Percentiles rank a stretch among this genome's conserved stretches.
Evolutionary conservation across 2,797 vertebrate species (phyloP).

Genomic region (Phataginus tricuspis): DNA sequence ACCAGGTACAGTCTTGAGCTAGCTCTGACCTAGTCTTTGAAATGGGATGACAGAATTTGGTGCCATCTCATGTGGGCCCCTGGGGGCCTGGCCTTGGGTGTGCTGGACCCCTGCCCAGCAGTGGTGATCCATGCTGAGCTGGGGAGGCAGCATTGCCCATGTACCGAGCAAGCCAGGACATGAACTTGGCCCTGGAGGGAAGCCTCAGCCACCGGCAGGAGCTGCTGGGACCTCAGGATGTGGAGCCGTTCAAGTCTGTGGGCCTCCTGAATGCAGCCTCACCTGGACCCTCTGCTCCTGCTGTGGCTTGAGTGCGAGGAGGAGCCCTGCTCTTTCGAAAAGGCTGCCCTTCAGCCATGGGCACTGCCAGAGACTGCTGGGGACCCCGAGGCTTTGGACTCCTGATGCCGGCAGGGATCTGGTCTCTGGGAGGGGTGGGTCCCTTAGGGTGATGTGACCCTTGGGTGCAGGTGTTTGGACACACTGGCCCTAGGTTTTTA

Average conservation of each 20-base stretch:
- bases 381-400: not conserved
- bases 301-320: rapidly evolving
- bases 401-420: not conserved
- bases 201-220: not conserved
- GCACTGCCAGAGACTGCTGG: not conserved
- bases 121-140: not conserved
- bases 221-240: not conserved
- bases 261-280: not conserved
- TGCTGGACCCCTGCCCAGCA: not conserved
- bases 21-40: not conserved
- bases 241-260: not conserved
- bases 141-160: not conserved
- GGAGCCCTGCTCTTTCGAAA: too few relatives aligned
- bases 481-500: too few relatives aligned
- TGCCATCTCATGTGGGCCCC: not conserved
- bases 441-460: not conserved
- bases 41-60: not conserved
- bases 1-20: rapidly evolving
- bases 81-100: not conserved
- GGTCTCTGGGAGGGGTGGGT: not conserved
- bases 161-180: not conserved
- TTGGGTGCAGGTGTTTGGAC: not conserved
- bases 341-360: not conserved
- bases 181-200: not conserved
- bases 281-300: not conserved